Evolutionary conservation across 2,113 vertebrate species (phyloP), one percentile per base, ranked within the genome.

Genomic region (Falcunculus frontatus): DNA sequence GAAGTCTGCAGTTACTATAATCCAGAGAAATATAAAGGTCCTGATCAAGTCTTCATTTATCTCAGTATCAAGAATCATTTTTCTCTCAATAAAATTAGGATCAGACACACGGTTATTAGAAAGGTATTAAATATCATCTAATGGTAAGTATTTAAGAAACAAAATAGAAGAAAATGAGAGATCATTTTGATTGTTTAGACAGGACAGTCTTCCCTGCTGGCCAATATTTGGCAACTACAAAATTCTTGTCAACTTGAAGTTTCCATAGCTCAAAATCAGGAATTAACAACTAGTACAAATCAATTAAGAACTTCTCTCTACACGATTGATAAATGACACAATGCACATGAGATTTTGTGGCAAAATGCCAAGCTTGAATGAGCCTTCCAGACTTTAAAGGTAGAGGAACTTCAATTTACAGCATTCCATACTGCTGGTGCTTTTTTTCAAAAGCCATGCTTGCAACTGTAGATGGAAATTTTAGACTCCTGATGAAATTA

Each of bases 261-360:
- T 83, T 82, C 32, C 32, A 13, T n/a, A 32, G 62, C 22, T 77
- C 35, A 53, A 70, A 90, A 72, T 32, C 15, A 70, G 44, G 4
- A 20, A 69, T 88, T 72, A 80, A 52, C 27, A 83, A 49, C 25
- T 20, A 18, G 5, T 50, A 16, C 0, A 4, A 60, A 16, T 27
- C 14, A 68, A 39, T 37, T 56, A 29, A 53, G 35, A 50, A 9
- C 9, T 50, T 49, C 2, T 59, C 35, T 55, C 37, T 63, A 6
- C n/a, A 20, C 4, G 70, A 29, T 1, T 52, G 35, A 23, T 44
- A 87, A 83, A 49, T 70, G 23, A 77, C n/a, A 91, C 16, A 46
- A 42, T 0, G 1, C 33, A 52, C 7, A 9, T 16, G 22, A 78
- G 20, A n/a, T 68, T 83, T 86, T 1, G 1, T 14, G 67, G 59